A percentile compares a stretch with the other conserved stretches of the same genome.
These are phyloP conservation scores for Propithecus deckenii DNA, from an alignment of 2,797 vertebrate genomes.

Conservation along the genomic window DNA sequence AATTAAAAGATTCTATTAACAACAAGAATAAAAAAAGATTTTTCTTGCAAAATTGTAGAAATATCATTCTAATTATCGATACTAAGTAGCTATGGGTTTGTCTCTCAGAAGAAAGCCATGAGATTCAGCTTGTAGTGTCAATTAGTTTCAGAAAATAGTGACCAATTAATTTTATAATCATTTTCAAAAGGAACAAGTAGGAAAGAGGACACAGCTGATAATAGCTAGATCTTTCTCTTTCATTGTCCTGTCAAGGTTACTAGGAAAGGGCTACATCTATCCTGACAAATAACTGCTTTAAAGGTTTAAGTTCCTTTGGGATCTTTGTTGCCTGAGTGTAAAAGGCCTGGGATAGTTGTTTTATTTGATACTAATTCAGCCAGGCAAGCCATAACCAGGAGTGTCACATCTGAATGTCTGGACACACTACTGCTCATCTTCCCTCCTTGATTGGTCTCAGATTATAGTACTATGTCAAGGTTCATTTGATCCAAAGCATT, in stretches of 20 bases:
- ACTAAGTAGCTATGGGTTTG: neutral
- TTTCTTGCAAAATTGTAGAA: neutral
- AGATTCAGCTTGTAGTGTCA: neutral
- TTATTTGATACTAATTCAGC: constrained; percentile 70
- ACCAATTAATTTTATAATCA: constrained; percentile 41
- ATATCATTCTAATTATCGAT: neutral
- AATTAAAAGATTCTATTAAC: neutral
- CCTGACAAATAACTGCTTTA: constrained; percentile 32
- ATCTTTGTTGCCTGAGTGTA: constrained; percentile 45
- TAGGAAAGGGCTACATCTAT: neutral
- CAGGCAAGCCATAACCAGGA: constrained; percentile 35
- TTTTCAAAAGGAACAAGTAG: neutral
- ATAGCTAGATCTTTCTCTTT: neutral
- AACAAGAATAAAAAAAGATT: neutral
- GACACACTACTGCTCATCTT: neutral
- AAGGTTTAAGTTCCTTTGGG: constrained; percentile 39
- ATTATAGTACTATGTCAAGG: constrained; percentile 45
- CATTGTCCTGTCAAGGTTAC: constrained; percentile 49
- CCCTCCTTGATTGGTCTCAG: neutral
- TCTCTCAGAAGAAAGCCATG: neutral
- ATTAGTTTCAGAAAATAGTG: constrained; percentile 17
- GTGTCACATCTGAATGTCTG: constrained; percentile 49
- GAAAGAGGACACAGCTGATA: neutral
- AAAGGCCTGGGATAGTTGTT: constrained; percentile 66
- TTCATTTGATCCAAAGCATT: constrained; percentile 45